These are phyloP conservation scores for Hoplostethus atlanticus DNA, from an alignment of 2,797 vertebrate species.

Conservation along the genomic window DNA sequence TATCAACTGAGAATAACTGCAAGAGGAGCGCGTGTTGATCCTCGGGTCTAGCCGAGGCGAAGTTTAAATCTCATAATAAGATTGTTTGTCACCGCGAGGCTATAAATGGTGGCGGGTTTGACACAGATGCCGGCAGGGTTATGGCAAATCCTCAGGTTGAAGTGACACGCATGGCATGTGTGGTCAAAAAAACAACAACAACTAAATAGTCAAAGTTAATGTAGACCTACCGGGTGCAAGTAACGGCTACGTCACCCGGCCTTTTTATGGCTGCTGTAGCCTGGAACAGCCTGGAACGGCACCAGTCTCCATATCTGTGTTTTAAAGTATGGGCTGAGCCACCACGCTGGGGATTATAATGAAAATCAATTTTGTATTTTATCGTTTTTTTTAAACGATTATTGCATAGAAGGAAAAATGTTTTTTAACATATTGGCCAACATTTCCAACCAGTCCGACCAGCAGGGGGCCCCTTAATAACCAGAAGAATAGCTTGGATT, in stretches of 20 bases:
- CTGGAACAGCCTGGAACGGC: conserved; percentile 15
- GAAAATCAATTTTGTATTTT: conserved; percentile 65
- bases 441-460: conserved; percentile 23
- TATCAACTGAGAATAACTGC: conserved; percentile 64
- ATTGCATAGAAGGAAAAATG: conserved; percentile 41
- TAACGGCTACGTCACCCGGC: conserved; percentile 41
- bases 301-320: neutral
- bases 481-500: conserved; percentile 30
- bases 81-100: conserved; percentile 84
- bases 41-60: conserved; percentile 78
- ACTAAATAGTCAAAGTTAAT: conserved; percentile 40
- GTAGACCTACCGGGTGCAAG: conserved; percentile 28
- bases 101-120: conserved; percentile 84
- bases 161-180: conserved; percentile 26
- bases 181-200: neutral
- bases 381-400: conserved; percentile 46
- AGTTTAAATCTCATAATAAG: conserved; percentile 87
- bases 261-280: conserved; percentile 22
- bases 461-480: conserved; percentile 66
- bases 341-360: conserved; percentile 34
- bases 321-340: conserved; percentile 26
- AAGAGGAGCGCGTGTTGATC: conserved; percentile 76
- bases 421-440: conserved; percentile 5
- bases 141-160: conserved; percentile 62
- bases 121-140: conserved; percentile 67